Evolutionary conservation across 1,140 invertebrate genomes (phyloP), one percentile per base, ranked within the genome.

Genomic region (Drosophila pseudoobscura): DNA sequence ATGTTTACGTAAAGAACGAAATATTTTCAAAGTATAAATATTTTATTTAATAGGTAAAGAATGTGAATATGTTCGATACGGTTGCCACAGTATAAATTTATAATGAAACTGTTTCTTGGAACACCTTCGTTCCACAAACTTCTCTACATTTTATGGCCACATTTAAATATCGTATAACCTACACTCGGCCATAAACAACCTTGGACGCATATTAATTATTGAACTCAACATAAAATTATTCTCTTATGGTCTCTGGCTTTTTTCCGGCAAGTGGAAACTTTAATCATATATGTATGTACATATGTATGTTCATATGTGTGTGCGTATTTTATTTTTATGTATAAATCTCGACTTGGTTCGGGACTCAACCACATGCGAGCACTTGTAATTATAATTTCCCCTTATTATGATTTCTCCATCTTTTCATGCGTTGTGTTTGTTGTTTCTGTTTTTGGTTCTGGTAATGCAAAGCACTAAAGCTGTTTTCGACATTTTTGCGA

Each of bases 401-500:
- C 78, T 87, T 78, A 78, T 85, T 87, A 85, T 78, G 78, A 78
- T 57, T 75, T 74, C 17, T 60, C 55, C 64, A 5, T 24, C 20
- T 55, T 51, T 73, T 53, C 52, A 51, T 46, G 24, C 6, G 8
- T 31, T 55, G 74, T 76, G 72, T 31, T 9, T 55, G 20, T 20
- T 20, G 20, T 20, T 20, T 20, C 2, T 54, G 45, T 52, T 75
- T 80, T 77, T 76, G 24, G 56, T 56, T 75, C 63, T 87, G 73
- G 77, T 87, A 85, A 80, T 87, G 78, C 71, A 85, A 77, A 82
- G 70, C 74, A 70, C 58, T 60, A 82, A 87, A 85, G 82, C 82
- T 87, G 82, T 82, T 85, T 85, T 87, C 82, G 82, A 85, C 80
- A 85, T 85, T 82, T 85, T 82, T 85, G 80, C 80, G 80, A 85